Percentiles rank a stretch among this genome's conserved stretches.
These are phyloP conservation scores for Zaprionus taronus DNA, from an alignment of 1,140 invertebrate genomes.

Conservation along the genomic window DNA sequence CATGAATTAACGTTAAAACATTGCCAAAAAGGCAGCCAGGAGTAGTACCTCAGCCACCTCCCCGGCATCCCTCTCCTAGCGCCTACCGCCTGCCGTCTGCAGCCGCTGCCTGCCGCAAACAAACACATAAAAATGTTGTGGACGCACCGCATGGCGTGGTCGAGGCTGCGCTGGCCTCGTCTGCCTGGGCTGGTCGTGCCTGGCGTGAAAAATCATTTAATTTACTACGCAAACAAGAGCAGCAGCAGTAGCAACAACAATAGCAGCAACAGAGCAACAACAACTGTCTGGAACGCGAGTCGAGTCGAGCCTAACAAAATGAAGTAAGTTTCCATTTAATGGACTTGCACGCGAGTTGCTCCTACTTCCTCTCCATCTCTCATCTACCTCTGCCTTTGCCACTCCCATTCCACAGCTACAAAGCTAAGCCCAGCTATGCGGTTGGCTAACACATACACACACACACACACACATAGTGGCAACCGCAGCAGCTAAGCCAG, in stretches of 20 bases:
- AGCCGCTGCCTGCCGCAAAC: conserved; percentile 59
- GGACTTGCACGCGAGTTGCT: conserved; percentile 55
- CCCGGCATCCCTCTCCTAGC: not conserved
- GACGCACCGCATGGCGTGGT: conserved; percentile 61
- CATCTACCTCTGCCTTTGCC: not conserved
- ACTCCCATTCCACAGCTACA: not conserved
- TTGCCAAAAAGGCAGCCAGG: conserved; percentile 69
- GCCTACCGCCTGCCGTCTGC: not conserved
- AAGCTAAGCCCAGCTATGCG: conserved; percentile 66
- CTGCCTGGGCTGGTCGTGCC: conserved; percentile 11
- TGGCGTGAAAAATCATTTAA: conserved; percentile 82
- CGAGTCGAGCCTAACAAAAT: conserved; percentile 58
- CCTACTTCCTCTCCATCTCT: not conserved
- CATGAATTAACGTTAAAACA: conserved; percentile 84
- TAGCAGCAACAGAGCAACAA: conserved; percentile 10
- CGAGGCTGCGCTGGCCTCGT: not conserved
- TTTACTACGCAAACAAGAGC: conserved; percentile 71
- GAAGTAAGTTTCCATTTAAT: conserved; percentile 80
- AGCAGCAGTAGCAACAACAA: conserved; percentile 11
- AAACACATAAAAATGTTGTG: conserved; percentile 77
- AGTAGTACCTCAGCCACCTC: not conserved
- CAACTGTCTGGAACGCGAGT: not conserved
- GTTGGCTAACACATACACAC: conserved; percentile 42
- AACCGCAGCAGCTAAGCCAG: not conserved
- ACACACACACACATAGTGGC: conserved; percentile 9